Percentiles rank a stretch among this genome's conserved stretches.
These are phyloP conservation scores for Helobdella robusta DNA, from an alignment of 2,888 invertebrate species.

Conservation along the genomic window DNA sequence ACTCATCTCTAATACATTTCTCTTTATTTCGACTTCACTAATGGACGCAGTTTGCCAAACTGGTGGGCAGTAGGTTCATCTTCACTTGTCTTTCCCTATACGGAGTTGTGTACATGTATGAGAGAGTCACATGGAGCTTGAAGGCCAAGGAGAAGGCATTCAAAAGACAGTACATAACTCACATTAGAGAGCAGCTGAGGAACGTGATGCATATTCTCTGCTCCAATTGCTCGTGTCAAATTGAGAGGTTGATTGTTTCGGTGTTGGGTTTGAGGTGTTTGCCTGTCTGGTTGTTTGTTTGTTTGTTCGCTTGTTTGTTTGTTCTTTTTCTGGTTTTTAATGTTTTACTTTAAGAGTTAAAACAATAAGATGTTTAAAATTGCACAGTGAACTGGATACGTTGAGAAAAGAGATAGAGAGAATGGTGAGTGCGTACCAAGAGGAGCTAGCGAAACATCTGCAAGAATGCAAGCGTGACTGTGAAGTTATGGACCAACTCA, in stretches of 20 bases:
- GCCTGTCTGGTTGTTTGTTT: not conserved
- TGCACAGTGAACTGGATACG: too few species aligned
- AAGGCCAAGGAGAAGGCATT: slow-evolving; percentile 87
- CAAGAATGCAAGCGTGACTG: too few species aligned
- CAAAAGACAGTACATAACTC: slow-evolving; percentile 71
- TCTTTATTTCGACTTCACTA: too few species aligned
- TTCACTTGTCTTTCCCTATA: slow-evolving; percentile 73
- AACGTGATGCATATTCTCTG: slow-evolving; percentile 92
- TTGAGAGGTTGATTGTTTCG: slow-evolving; percentile 51
- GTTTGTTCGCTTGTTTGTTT: too few species aligned
- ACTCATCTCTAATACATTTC: not conserved
- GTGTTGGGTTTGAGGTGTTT: not conserved
- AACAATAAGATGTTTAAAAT: too few species aligned
- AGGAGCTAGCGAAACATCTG: too few species aligned
- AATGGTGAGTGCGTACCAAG: too few species aligned
- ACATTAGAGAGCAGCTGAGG: slow-evolving; percentile 52
- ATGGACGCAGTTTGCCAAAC: slow-evolving; percentile 68
- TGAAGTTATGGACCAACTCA: too few species aligned
- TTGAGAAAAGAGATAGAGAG: too few species aligned
- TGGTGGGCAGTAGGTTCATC: slow-evolving; percentile 93
- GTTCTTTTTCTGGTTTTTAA: too few species aligned
- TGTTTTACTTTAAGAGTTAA: too few species aligned
- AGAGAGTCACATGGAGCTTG: slow-evolving; percentile 92
- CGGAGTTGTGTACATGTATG: slow-evolving; percentile 83
- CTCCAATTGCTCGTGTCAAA: slow-evolving; percentile 94